A percentile compares a stretch with the other conserved stretches of the same genome.
These are phyloP conservation scores for Sphenodon punctatus DNA, from an alignment of 2,797 vertebrate species.

Conservation along the genomic window DNA sequence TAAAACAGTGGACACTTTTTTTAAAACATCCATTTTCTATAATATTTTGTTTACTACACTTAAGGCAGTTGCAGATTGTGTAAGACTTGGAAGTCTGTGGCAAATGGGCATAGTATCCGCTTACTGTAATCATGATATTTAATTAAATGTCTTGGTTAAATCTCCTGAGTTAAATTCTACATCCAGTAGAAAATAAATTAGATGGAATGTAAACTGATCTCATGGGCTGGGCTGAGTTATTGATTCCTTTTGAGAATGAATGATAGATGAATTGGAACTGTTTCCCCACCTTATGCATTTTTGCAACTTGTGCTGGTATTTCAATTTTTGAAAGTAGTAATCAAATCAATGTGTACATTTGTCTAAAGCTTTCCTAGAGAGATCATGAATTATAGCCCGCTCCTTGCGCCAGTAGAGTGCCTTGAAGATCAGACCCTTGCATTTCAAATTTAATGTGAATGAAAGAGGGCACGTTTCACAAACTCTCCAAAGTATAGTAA, in stretches of 20 bases:
- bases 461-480: background rate
- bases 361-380: no score
- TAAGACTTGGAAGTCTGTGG: background rate
- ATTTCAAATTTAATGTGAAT: background rate
- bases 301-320: background rate
- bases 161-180: background rate
- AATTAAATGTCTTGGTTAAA: background rate
- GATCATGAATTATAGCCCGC: no score
- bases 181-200: background rate
- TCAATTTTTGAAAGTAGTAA: background rate
- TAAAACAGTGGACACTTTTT: slow-evolving; percentile 3
- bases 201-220: background rate
- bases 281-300: no score
- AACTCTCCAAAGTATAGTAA: background rate
- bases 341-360: background rate
- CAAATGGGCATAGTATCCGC: background rate
- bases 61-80: background rate
- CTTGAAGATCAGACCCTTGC: no score
- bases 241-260: background rate
- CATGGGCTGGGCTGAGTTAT: background rate
- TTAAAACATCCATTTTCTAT: background rate
- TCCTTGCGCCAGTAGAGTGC: no score
- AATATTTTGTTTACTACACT: background rate
- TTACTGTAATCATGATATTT: background rate
- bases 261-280: background rate